Evolutionary conservation across 2,113 vertebrate species (phyloP).

Genomic region (Hydrochoerus hydrochaeris): DNA sequence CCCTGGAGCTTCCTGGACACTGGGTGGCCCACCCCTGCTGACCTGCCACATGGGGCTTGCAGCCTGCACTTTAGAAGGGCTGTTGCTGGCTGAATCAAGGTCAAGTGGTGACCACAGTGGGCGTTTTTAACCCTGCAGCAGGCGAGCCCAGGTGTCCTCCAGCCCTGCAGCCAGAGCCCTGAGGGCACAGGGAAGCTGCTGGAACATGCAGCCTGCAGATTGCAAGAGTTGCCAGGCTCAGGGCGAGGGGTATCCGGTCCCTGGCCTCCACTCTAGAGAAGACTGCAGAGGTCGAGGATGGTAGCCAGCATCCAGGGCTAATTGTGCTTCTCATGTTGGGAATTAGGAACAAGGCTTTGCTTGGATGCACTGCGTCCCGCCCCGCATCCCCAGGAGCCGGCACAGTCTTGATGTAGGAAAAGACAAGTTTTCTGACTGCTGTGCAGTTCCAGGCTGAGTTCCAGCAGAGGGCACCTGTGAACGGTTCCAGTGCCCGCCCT

Average conservation of each 20-base stretch:
- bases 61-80: background rate
- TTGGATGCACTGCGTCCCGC: accelerated
- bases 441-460: background rate
- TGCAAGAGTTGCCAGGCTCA: background rate
- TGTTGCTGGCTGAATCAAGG: background rate
- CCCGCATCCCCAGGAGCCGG: accelerated
- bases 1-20: background rate
- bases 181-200: accelerated
- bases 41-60: background rate
- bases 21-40: background rate
- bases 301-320: background rate
- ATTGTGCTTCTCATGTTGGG: slow-evolving; percentile 48
- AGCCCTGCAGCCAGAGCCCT: background rate
- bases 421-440: background rate
- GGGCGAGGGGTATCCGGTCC: background rate
- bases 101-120: background rate
- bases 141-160: background rate
- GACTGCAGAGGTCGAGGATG: background rate
- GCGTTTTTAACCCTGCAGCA: background rate
- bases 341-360: background rate
- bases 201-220: background rate
- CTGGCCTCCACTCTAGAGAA: accelerated
- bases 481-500: background rate
- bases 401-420: background rate
- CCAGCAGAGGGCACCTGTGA: background rate